Evolutionary conservation across 2,888 invertebrate species (phyloP), one percentile per base, ranked within the genome.

Genomic region (Apotomis capreana): DNA sequence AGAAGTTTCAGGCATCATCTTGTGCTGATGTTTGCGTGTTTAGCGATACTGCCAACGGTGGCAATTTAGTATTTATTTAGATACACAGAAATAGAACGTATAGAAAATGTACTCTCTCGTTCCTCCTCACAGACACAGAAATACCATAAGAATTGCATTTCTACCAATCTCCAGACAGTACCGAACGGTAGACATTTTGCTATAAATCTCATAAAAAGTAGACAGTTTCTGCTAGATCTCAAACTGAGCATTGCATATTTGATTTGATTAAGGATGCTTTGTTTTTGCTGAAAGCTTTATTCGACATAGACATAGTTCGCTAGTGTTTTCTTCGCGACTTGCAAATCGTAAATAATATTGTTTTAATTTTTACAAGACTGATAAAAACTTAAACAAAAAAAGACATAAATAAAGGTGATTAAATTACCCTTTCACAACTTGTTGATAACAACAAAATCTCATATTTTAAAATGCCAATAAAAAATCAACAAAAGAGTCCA

Each of bases 91-190:
- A 13, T 26, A 12, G 4, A 6, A 40, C 40, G 5, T 6, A 4
- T 40, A 40, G 5, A 6, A 4, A 40, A 40, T 46, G 13, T 12
- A 36, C 3, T 59, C 67, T 71, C 71, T 67, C 46, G 6, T 51
- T 51, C 13, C 4, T 51, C 44, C 8, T 68, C 62, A 52, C 36
- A 58, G 44, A 12, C 44, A 9, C 8, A 52, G 58, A 58, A 72
- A 72, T 72, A 62, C 54, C 68, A 71, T 58, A 72, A 68, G 71
- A 68, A 72, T 72, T 72, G 68, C 68, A 72, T 72, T 68, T 72
- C 67, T 68, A 37, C 58, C 68, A 62, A 68, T 63, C 68, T 68
- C 46, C 58, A 68, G 62, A 54, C 40, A 51, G 49, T 60, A 67
- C 61, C 65, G 44, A 69, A 54, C 52, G 46, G 60, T 40, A 55